Evolutionary conservation across 2,797 vertebrate species (phyloP).

Genomic region (Morelia viridis): DNA sequence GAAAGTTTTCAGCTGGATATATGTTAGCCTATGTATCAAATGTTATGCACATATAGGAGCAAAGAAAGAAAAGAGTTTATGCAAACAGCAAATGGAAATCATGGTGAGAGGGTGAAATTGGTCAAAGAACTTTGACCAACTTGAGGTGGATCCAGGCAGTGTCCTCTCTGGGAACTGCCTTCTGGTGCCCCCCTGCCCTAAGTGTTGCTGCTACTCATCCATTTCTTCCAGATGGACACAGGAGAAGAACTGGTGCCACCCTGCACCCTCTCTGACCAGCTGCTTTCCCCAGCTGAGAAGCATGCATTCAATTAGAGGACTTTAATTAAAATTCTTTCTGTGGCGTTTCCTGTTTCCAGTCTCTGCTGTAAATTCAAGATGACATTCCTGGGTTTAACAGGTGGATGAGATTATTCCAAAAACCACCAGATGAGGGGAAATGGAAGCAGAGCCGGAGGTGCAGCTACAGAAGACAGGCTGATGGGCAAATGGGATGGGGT

Average conservation of each 20-base stretch:
- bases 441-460: conserved; percentile 65
- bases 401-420: conserved; percentile 87
- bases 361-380: conserved; percentile 88
- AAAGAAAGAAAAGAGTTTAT: not conserved
- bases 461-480: conserved; percentile 56
- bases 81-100: not conserved
- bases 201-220: conserved; percentile 70
- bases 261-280: conserved; percentile 63
- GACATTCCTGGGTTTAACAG: conserved; percentile 87
- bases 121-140: not conserved
- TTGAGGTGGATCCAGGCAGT: conserved; percentile 31
- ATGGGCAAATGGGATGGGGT: conserved; percentile 60
- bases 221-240: conserved; percentile 54
- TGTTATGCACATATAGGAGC: not conserved
- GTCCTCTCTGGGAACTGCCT: conserved; percentile 42
- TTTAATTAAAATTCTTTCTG: conserved; percentile 85
- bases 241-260: conserved; percentile 72
- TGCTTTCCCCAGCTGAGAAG: conserved; percentile 73
- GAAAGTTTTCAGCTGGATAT: not conserved
- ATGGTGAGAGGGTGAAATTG: not conserved
- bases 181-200: conserved; percentile 30
- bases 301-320: conserved; percentile 79
- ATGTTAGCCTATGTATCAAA: not conserved
- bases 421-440: conserved; percentile 78
- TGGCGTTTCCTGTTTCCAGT: conserved; percentile 81